Conservation (phyloP, 2,797 vertebrate genomes). For the Acipenser oxyrinchus region DNA sequence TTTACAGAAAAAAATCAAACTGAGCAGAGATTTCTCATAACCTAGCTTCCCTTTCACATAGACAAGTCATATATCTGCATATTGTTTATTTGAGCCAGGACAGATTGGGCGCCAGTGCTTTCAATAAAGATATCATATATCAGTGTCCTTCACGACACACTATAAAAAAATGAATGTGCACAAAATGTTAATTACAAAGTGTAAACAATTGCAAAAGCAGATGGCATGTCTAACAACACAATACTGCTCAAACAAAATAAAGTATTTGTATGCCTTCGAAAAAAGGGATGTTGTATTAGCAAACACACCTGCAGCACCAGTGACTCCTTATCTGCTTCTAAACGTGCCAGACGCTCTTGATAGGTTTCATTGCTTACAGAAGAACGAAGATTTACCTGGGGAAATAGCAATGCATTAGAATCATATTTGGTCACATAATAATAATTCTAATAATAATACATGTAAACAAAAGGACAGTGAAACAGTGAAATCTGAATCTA, state of each 20-base stretch:
- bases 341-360: slow-evolving; percentile 80
- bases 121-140: background rate
- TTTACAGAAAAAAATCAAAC: too few relatives aligned
- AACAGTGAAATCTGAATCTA: too few relatives aligned
- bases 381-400: slow-evolving; percentile 71
- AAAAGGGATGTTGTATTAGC: background rate
- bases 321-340: slow-evolving; percentile 94
- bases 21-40: too few relatives aligned
- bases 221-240: too few relatives aligned
- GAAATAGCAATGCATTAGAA: background rate
- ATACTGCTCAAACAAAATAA: too few relatives aligned
- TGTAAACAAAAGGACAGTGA: too few relatives aligned
- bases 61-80: too few relatives aligned
- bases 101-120: too few relatives aligned
- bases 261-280: background rate
- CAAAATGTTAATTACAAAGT: background rate
- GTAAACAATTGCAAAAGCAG: background rate
- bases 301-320: slow-evolving; percentile 81
- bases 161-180: background rate
- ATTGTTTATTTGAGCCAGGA: too few relatives aligned
- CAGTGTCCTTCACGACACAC: background rate
- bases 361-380: slow-evolving; percentile 76
- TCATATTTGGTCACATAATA: too few relatives aligned
- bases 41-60: too few relatives aligned
- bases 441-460: too few relatives aligned